These are phyloP conservation scores for Gobio occitaniae DNA, from an alignment of 2,797 vertebrate species.

Conservation along the genomic window DNA sequence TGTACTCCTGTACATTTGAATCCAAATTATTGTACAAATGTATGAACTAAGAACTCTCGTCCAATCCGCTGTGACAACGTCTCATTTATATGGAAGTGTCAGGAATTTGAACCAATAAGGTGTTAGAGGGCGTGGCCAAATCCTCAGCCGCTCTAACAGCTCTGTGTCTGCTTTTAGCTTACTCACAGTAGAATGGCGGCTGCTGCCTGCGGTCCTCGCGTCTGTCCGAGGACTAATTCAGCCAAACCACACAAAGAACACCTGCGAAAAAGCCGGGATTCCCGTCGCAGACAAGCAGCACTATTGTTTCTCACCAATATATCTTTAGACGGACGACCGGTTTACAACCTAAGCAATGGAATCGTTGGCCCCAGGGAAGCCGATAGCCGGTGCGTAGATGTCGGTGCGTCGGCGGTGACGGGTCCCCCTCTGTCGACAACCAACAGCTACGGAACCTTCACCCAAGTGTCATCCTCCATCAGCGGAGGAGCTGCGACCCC, in stretches of 20 bases:
- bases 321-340: constrained; percentile 89
- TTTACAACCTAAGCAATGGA: constrained; percentile 70
- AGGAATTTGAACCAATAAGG: constrained; percentile 65
- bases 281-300: constrained; percentile 88
- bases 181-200: constrained; percentile 85
- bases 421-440: constrained; percentile 50
- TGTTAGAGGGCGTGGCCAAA: constrained; percentile 55
- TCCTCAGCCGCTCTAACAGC: constrained; percentile 54
- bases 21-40: background rate
- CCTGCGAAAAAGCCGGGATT: constrained; percentile 79
- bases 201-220: constrained; percentile 76
- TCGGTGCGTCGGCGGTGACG: constrained; percentile 54
- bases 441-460: constrained; percentile 61
- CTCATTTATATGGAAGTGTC: constrained; percentile 26
- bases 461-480: constrained; percentile 67
- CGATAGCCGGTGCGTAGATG: constrained; percentile 65
- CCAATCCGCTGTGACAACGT: constrained; percentile 63
- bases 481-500: constrained; percentile 65
- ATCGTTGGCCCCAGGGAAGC: constrained; percentile 63
- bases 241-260: constrained; percentile 71
- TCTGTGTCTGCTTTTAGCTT: constrained; percentile 34
- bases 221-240: constrained; percentile 62
- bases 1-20: background rate
- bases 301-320: constrained; percentile 92
- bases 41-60: background rate